Conservation (phyloP, 2,888 invertebrate species). For the Kryphioiulus occultus region DNA sequence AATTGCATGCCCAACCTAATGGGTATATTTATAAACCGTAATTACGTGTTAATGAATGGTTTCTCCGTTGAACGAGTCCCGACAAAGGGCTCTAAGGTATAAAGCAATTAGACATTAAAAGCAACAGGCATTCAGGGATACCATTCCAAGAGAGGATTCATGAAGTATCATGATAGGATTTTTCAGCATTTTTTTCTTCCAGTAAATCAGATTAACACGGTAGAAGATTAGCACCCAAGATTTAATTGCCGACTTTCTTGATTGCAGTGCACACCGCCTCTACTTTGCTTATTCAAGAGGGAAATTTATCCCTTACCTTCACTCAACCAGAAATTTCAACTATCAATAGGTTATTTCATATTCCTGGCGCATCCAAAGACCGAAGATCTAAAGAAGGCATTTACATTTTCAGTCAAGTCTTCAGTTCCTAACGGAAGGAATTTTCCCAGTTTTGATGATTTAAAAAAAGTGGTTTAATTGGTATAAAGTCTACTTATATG, state of each 20-base stretch:
- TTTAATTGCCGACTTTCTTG: background rate
- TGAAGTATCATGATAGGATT: background rate
- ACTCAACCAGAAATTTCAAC: background rate
- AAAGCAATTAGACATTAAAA: background rate
- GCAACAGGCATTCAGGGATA: background rate
- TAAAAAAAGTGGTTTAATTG: no score
- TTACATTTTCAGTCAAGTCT: no score
- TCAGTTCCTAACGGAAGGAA: no score
- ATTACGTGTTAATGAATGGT: slow-evolving; percentile 14
- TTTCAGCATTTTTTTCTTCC: background rate
- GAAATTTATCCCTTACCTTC: background rate
- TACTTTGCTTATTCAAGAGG: no score
- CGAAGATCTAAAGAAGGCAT: no score
- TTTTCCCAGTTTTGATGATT: no score
- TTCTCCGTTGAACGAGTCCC: background rate
- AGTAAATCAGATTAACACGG: background rate
- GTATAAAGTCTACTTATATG: no score
- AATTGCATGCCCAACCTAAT: slow-evolving; percentile 6
- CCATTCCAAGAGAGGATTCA: background rate
- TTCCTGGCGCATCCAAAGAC: no score
- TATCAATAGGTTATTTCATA: no score
- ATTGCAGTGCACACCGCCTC: no score
- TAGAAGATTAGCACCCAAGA: background rate
- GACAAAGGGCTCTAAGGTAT: background rate
- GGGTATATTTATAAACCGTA: background rate